Conservation (phyloP, 2,888 invertebrate genomes). For the Orthonychiurus folsomi region DNA sequence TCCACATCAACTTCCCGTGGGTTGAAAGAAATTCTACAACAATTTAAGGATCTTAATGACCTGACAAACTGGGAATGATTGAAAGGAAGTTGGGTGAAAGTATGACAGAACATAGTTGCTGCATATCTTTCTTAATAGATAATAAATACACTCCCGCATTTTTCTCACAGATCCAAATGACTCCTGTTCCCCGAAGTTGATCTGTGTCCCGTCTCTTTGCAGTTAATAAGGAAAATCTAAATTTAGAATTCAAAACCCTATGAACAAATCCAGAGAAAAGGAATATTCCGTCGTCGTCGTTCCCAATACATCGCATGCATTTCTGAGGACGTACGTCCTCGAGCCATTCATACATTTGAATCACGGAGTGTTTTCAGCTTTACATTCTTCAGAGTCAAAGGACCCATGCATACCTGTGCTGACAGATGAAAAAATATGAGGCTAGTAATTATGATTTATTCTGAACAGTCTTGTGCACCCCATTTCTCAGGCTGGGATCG, state of each 20-base stretch:
- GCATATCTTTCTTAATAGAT: background rate
- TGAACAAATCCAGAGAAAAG: background rate
- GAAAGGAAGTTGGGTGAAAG: background rate
- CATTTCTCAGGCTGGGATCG: no score
- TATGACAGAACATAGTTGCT: background rate
- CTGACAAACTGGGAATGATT: background rate
- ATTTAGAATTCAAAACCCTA: background rate
- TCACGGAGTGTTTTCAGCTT: background rate
- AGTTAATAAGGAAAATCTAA: background rate
- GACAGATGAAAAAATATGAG: conserved; percentile 1
- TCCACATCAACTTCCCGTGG: no score
- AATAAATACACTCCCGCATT: background rate
- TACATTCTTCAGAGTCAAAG: conserved; percentile 1
- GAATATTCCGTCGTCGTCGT: background rate
- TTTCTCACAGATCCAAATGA: no score
- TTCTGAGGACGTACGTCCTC: no score
- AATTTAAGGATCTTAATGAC: background rate
- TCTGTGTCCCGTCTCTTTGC: background rate
- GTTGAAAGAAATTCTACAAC: no score
- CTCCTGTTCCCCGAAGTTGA: no score
- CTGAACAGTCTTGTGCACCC: background rate
- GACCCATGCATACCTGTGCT: background rate
- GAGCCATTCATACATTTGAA: background rate
- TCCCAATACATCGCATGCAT: background rate
- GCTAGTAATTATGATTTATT: background rate